phyloP scores from a whole-genome alignment of 2,113 vertebrate species.

The Pygathrix nemaeus region DNA sequence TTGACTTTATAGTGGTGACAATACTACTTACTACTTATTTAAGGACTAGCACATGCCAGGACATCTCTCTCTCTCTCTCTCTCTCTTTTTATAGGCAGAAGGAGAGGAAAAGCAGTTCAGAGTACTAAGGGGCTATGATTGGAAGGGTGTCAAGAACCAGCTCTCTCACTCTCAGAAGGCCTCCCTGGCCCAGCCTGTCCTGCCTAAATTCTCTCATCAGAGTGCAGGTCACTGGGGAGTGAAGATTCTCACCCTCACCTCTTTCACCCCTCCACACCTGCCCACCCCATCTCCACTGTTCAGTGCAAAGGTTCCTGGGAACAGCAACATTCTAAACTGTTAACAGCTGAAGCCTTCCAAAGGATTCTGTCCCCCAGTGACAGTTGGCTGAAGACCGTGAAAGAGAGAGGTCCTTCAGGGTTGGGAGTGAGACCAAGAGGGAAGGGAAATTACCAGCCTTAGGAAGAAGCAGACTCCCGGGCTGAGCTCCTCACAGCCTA shows the following conservation, averaged over 20 bases:
- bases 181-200: neutral
- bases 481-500: neutral
- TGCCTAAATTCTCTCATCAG: neutral
- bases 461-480: neutral
- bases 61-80: neutral
- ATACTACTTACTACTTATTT: neutral
- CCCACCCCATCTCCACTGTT: neutral
- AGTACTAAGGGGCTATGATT: neutral
- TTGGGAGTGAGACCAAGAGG: neutral
- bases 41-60: neutral
- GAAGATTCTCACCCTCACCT: neutral
- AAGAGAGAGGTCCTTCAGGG: neutral
- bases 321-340: slow-evolving; percentile 70
- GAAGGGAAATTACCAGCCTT: neutral
- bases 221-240: neutral
- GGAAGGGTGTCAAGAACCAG: neutral
- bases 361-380: neutral
- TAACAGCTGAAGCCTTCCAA: slow-evolving; percentile 61
- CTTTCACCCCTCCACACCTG: neutral
- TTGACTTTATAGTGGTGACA: neutral
- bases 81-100: neutral
- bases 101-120: neutral
- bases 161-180: neutral
- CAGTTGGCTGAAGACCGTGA: slow-evolving; percentile 59
- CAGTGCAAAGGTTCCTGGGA: slow-evolving; percentile 62